Conservation (phyloP, 2,797 vertebrate species). For the Amniataba percoides region DNA sequence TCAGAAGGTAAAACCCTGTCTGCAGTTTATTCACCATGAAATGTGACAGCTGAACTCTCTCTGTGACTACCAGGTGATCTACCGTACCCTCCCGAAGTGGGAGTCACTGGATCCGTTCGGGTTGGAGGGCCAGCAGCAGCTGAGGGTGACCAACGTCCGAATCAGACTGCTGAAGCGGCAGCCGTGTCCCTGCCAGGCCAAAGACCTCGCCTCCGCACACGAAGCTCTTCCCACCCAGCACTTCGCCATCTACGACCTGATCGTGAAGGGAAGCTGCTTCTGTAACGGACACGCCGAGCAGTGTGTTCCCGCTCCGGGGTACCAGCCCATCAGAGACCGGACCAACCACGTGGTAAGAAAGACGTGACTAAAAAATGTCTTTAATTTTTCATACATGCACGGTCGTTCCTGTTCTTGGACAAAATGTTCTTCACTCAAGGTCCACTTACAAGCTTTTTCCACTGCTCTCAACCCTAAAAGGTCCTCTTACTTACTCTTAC, state of each 20-base stretch:
- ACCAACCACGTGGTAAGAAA: conserved; percentile 89
- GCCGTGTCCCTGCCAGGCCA: conserved; percentile 89
- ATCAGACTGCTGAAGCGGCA: conserved; percentile 90
- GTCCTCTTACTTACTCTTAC: too few relatives aligned
- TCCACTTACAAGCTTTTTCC: not conserved
- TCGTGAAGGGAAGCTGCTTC: conserved; percentile 97
- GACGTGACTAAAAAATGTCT: not conserved
- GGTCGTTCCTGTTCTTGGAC: not conserved
- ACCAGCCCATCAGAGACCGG: conserved; percentile 84
- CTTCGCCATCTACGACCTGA: conserved; percentile 95
- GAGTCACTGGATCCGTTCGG: conserved; percentile 91
- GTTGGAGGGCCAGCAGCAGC: conserved; percentile 87
- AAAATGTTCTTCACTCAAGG: not conserved
- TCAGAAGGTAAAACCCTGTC: not conserved
- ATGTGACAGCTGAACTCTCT: conserved; percentile 9
- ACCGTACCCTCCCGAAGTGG: conserved; percentile 90
- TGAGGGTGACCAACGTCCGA: conserved; percentile 94
- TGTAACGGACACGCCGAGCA: conserved; percentile 96
- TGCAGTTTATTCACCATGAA: not conserved
- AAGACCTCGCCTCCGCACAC: conserved; percentile 48
- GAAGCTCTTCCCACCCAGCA: conserved; percentile 77
- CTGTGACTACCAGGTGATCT: conserved; percentile 90
- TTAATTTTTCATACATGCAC: not conserved
- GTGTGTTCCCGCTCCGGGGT: conserved; percentile 87
- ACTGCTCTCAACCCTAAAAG: not conserved